Conservation (phyloP, 2,797 vertebrate species). For the Enteromius treurensis region DNA sequence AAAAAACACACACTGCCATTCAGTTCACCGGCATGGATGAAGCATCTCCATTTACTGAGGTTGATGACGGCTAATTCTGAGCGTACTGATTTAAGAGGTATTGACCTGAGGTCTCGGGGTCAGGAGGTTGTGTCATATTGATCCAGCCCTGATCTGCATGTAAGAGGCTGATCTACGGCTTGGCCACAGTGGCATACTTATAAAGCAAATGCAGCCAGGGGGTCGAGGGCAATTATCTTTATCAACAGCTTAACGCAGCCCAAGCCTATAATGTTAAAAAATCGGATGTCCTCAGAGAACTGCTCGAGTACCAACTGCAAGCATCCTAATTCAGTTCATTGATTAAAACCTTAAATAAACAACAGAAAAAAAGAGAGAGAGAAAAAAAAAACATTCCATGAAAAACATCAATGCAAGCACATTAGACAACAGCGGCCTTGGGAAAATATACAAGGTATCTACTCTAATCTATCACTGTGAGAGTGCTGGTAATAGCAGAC, state of each 20-base stretch:
- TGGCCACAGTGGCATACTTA: conserved; percentile 46
- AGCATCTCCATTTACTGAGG: conserved; percentile 64
- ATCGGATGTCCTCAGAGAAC: conserved; percentile 33
- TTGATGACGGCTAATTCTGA: conserved; percentile 69
- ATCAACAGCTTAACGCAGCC: conserved; percentile 52
- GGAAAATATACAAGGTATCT: conserved; percentile 60
- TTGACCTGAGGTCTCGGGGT: conserved; percentile 67
- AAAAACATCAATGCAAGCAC: conserved; percentile 42
- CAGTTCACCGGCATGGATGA: conserved; percentile 64
- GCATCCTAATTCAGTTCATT: conserved; percentile 45
- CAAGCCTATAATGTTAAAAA: conserved; percentile 33
- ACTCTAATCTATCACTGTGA: conserved; percentile 61
- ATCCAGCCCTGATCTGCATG: conserved; percentile 63
- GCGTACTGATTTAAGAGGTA: conserved; percentile 58
- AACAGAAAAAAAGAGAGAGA: conserved; percentile 25
- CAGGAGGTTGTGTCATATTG: conserved; percentile 64
- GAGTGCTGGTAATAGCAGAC: conserved; percentile 63
- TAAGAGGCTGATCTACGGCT: conserved; percentile 55
- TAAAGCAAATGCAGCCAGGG: conserved; percentile 48
- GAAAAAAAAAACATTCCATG: conserved; percentile 36
- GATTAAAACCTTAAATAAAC: conserved; percentile 47
- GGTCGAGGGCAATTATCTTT: conserved; percentile 51
- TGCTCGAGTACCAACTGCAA: not conserved
- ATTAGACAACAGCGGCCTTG: conserved; percentile 55
- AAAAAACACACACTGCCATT: conserved; percentile 3